Percentiles rank a stretch among this genome's conserved stretches.
Evolutionary conservation across 2,797 vertebrate genomes (phyloP).

Genomic region (Ctenosaura bakeri): DNA sequence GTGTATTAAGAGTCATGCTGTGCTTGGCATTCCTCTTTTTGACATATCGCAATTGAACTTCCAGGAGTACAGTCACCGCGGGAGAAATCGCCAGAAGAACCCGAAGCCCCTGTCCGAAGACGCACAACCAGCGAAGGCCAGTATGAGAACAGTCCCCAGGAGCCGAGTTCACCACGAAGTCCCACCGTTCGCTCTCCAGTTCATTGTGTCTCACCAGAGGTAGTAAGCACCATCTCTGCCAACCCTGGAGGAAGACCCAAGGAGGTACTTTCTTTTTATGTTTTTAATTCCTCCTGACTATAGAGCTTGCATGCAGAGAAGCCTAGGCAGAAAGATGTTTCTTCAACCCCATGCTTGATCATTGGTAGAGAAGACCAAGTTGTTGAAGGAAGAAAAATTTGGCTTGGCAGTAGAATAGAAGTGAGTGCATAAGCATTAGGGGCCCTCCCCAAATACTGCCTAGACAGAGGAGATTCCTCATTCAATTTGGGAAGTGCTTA

Average conservation of each 20-base stretch:
- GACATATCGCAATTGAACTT: constrained; percentile 54
- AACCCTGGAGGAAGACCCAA: constrained; percentile 97
- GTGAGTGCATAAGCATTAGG: neutral
- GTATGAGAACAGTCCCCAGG: constrained; percentile 83
- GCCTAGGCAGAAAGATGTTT: neutral
- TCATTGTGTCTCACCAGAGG: constrained; percentile 93
- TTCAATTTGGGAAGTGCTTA: neutral
- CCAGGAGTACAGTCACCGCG: constrained; percentile 89
- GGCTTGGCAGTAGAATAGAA: neutral
- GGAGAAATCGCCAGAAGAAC: constrained; percentile 82
- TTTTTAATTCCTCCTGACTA: neutral
- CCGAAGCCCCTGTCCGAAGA: constrained; percentile 74
- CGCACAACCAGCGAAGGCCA: constrained; percentile 88
- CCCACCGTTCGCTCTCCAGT: constrained; percentile 89
- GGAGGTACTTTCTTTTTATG: constrained; percentile 85
- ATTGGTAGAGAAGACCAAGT: too few relatives aligned
- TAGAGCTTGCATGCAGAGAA: neutral
- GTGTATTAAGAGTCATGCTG: neutral
- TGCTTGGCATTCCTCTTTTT: neutral
- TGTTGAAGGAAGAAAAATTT: constrained; percentile 12
- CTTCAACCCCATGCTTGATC: neutral
- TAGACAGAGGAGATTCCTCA: neutral
- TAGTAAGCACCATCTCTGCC: constrained; percentile 93
- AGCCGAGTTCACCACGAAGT: constrained; percentile 81
- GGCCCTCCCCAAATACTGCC: neutral